Base-by-base conservation (phyloP, 2,797 vertebrate genomes). In the Anguilla pacifica region DNA sequence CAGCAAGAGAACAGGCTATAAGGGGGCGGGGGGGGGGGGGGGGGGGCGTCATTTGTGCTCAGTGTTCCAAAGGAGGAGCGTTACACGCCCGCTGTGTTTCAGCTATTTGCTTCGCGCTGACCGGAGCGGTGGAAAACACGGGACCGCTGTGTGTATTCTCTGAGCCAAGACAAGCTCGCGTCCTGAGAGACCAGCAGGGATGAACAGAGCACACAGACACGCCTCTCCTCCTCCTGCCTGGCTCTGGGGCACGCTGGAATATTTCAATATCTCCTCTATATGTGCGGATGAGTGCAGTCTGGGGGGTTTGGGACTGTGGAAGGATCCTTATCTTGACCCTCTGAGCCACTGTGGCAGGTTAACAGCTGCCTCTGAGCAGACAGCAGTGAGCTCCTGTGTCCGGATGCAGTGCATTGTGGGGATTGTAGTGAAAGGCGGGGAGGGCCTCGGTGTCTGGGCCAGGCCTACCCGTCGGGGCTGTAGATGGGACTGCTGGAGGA, bases 401-500 rank as follows among this genome's bases (percentile, higher is more conserved):
- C 15, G 43, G 10, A 28, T 3, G 67, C 51, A n/a, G 13, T 28
- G 57, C 25, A 25, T 43, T 43, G 55, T n/a, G 55, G 43, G 46
- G 25, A 15, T 22, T 3, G 59, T 7, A 28, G 28, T 81, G 57
- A n/a, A 85, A 61, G 46, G 19, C 70, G 35, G 10, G 49, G 67
- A 53, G 49, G 19, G 6, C 7, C 10, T 46, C 9, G 22, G 46
- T 13, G n/a, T 6, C 2, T 2, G 31, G 70, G 70, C 11, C 31
- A 77, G 43, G 86, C 97, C 97, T 92, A 99, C 98, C 97, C 95
- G 3, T 96, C 97, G 51, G 96, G 93, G 5, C 92, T 96, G 92
- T 97, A 97, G 91, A 99, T 96, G 85, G 98, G 97, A 90, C 98
- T 99, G 95, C 98, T 99, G 91, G 97, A 98, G 89, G 98, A 98